A percentile compares a stretch with the other conserved stretches of the same genome.
Evolutionary conservation across 2,113 vertebrate genomes (phyloP).

Genomic region (Zosterops borbonicus): DNA sequence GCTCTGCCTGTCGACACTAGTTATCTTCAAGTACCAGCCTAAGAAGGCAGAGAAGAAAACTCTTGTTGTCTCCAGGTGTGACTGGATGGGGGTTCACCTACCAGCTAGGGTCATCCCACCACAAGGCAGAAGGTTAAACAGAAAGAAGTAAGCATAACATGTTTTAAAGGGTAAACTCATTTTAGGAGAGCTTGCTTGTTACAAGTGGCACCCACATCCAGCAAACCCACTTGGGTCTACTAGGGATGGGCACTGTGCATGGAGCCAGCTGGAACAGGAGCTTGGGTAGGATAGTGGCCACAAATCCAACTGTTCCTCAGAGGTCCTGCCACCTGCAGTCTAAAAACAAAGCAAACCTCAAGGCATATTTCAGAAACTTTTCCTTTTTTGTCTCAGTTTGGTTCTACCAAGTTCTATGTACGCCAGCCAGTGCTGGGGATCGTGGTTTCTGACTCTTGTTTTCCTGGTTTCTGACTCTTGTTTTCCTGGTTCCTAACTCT

Average conservation of each 20-base stretch:
- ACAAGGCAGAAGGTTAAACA: background rate
- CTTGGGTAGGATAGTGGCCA: background rate
- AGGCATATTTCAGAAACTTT: background rate
- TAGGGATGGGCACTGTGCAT: accelerated
- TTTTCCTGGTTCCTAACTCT: background rate
- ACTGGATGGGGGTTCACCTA: background rate
- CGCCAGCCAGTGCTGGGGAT: background rate
- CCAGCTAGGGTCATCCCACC: background rate
- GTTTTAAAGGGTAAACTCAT: background rate
- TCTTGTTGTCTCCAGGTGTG: background rate
- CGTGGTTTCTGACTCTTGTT: background rate
- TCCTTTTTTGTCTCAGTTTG: background rate
- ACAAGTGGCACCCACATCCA: accelerated
- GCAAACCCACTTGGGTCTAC: background rate
- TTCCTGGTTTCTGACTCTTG: background rate
- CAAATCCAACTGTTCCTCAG: background rate
- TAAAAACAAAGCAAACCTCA: background rate
- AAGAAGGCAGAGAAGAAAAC: background rate
- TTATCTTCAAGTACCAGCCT: background rate
- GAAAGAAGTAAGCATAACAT: background rate
- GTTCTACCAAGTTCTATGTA: background rate
- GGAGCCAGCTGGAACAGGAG: background rate
- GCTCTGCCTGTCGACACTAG: accelerated
- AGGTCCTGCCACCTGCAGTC: background rate
- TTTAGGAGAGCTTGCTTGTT: background rate